Evolutionary conservation across 2,797 vertebrate genomes (phyloP).

Genomic region (Rhabdophis nuchalis): DNA sequence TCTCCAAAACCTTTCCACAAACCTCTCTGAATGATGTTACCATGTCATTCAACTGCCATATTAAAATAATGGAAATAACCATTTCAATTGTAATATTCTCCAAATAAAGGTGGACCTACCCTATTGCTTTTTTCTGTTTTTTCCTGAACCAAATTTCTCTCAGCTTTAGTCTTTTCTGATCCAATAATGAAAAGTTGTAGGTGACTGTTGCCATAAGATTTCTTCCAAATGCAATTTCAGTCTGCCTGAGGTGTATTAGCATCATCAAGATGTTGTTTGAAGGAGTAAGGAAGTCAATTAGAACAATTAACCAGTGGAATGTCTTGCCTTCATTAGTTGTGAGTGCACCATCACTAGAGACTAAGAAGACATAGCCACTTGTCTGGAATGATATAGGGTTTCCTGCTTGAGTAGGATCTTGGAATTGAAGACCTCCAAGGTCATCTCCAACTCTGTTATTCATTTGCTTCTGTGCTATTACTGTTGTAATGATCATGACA

Average conservation of each 20-base stretch:
- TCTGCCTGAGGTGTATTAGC: not conserved
- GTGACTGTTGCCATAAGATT: not conserved
- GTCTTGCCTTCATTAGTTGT: not conserved
- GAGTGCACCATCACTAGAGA: not conserved
- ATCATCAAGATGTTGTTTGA: not conserved
- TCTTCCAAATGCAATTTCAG: not conserved
- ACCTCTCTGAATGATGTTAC: not conserved
- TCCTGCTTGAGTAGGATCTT: not conserved
- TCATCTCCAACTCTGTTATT: not conserved
- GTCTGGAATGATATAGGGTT: not conserved
- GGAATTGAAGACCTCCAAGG: not conserved
- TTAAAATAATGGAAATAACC: not conserved
- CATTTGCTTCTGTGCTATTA: not conserved
- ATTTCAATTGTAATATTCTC: not conserved
- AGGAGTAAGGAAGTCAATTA: not conserved
- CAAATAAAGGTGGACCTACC: not conserved
- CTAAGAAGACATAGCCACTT: not conserved
- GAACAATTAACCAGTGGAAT: not conserved
- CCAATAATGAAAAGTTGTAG: not conserved
- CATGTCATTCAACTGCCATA: not conserved
- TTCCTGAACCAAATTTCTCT: not conserved
- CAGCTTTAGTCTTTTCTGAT: not conserved
- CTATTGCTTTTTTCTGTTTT: not conserved
- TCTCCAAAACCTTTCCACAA: not conserved
- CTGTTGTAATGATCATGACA: not conserved